phyloP scores from a whole-genome alignment of 2,113 vertebrate species.

The Scomber colias region DNA sequence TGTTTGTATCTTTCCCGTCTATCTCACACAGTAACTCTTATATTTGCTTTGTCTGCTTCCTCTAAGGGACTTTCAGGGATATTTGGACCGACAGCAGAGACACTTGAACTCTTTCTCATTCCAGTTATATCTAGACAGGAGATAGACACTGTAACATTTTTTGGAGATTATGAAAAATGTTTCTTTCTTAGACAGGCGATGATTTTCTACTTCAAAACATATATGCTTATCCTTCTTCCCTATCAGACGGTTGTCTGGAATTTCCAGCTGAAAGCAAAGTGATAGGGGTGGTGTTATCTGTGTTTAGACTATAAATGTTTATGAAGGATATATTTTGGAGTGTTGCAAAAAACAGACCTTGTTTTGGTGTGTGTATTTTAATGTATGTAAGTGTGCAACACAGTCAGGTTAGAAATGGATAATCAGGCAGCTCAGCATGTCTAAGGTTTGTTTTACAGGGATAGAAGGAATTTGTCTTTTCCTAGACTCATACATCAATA shows the following conservation, averaged over 20 bases:
- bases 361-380: constrained; percentile 1
- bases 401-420: constrained; percentile 23
- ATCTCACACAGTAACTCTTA: constrained; percentile 21
- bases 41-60: constrained; percentile 48
- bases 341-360: constrained; percentile 69
- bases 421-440: constrained; percentile 39
- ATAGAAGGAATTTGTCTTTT: constrained; percentile 80
- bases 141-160: constrained; percentile 46
- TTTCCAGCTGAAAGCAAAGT: constrained; percentile 56
- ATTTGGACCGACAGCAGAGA: constrained; percentile 26
- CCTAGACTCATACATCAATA: constrained; percentile 78
- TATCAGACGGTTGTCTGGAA: constrained; percentile 64
- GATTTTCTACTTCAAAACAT: constrained; percentile 45
- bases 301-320: constrained; percentile 85
- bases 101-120: constrained; percentile 12
- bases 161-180: constrained; percentile 57
- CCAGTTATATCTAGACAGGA: constrained; percentile 37
- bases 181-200: constrained; percentile 33
- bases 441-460: constrained; percentile 70
- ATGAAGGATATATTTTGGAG: constrained; percentile 73
- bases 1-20: constrained; percentile 34
- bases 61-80: constrained; percentile 29
- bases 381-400: not conserved
- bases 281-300: constrained; percentile 75
- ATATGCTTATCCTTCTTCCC: constrained; percentile 38